phyloP scores from a whole-genome alignment of 2,888 invertebrate species.

The Lithodes maja region DNA sequence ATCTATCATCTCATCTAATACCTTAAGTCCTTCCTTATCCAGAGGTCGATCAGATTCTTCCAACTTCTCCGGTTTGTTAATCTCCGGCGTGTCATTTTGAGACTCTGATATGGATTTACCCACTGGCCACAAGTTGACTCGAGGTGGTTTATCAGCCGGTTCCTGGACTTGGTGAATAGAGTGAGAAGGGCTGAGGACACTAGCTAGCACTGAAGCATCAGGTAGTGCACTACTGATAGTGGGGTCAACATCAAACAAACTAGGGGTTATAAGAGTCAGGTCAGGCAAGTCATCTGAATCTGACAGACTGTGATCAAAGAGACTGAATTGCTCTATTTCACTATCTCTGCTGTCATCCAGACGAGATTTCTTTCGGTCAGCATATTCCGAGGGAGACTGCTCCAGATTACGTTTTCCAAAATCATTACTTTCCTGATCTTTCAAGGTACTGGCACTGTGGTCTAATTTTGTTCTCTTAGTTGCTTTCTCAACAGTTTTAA shows the following conservation, averaged over 20 bases:
- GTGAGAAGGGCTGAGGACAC: constrained; percentile 53
- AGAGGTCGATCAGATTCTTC: not conserved
- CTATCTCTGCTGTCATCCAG: not conserved
- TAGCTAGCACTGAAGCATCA: constrained; percentile 54
- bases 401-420: not conserved
- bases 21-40: not conserved
- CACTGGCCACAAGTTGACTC: not conserved
- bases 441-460: not conserved
- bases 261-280: constrained; percentile 64
- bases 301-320: constrained; percentile 49
- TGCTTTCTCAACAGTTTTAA: not conserved
- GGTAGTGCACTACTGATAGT: constrained; percentile 58
- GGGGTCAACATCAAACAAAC: constrained; percentile 58
- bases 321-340: constrained; percentile 2
- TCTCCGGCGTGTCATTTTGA: not conserved
- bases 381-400: not conserved
- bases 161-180: not conserved
- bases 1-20: not conserved
- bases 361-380: not conserved
- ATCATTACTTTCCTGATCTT: not conserved
- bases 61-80: not conserved
- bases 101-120: constrained; percentile 1
- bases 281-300: constrained; percentile 61
- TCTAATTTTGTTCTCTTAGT: not conserved
- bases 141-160: not conserved